These are phyloP conservation scores for Iguana delicatissima DNA, from an alignment of 2,797 vertebrate genomes.

Conservation along the genomic window DNA sequence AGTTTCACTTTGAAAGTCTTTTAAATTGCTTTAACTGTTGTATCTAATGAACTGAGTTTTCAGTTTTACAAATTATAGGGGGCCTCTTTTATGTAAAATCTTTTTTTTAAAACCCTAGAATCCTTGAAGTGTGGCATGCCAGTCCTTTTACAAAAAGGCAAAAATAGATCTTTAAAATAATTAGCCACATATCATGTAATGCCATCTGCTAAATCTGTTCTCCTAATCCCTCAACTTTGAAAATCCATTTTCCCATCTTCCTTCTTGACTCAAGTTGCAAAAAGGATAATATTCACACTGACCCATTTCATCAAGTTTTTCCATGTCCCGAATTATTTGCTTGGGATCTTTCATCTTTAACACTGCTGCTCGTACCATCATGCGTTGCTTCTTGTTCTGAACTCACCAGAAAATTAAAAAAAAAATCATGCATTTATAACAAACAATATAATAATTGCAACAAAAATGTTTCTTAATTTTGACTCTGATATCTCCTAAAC, in stretches of 20 bases:
- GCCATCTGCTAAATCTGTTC: not conserved
- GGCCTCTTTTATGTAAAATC: not conserved
- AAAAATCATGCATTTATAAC: not conserved
- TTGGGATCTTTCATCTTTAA: slow-evolving; percentile 99
- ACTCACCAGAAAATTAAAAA: slow-evolving; percentile 35
- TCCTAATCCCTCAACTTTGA: no score
- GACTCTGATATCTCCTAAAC: not conserved
- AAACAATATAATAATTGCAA: not conserved
- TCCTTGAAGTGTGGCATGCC: no score
- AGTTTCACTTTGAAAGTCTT: no score
- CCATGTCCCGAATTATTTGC: slow-evolving; percentile 98
- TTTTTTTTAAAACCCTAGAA: not conserved
- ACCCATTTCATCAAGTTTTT: slow-evolving; percentile 99
- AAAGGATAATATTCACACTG: slow-evolving; percentile 59
- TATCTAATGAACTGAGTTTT: not conserved
- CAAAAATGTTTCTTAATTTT: not conserved
- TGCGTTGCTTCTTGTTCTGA: slow-evolving; percentile 98
- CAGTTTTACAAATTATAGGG: not conserved
- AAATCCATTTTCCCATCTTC: not conserved
- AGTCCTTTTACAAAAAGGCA: no score
- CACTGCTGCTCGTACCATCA: slow-evolving; percentile 98
- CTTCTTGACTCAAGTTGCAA: not conserved
- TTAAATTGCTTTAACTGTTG: not conserved
- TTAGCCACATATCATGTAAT: not conserved
- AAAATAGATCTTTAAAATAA: no score